Conservation (phyloP, 1,140 invertebrate species). For the Melitaea cinxia region DNA sequence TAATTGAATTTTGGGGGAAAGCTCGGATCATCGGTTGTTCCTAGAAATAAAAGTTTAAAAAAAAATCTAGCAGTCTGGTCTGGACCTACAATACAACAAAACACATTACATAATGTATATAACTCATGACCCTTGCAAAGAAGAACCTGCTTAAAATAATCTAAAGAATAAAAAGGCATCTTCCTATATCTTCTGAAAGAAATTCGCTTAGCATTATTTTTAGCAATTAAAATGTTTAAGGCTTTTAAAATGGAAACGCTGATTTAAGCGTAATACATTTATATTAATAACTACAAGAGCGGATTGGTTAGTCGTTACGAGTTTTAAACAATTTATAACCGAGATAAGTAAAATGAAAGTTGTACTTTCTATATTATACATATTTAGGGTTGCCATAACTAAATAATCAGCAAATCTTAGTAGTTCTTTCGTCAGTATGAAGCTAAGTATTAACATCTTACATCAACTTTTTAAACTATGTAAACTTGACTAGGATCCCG, state of each 20-base stretch:
- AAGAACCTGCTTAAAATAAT: not conserved
- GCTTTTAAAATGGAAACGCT: not conserved
- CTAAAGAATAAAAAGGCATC: not conserved
- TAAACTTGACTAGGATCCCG: too few relatives aligned
- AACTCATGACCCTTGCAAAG: too few relatives aligned
- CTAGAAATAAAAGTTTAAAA: too few relatives aligned
- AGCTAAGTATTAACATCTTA: too few relatives aligned
- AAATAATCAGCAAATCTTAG: not conserved
- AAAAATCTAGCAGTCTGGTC: too few relatives aligned
- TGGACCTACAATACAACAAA: too few relatives aligned
- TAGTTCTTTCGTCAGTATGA: too few relatives aligned
- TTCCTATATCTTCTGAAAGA: not conserved
- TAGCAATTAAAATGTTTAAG: not conserved
- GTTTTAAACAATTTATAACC: slow-evolving; percentile 20
- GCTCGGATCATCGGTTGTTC: too few relatives aligned
- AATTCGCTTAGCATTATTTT: not conserved
- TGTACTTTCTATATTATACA: not conserved
- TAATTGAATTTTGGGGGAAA: too few relatives aligned
- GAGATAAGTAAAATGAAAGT: not conserved
- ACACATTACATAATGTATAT: too few relatives aligned
- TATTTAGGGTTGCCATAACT: not conserved
- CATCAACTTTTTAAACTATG: too few relatives aligned
- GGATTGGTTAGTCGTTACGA: not conserved
- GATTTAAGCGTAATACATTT: not conserved
- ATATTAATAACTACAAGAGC: not conserved